These are phyloP conservation scores for Pterocles gutturalis DNA, from an alignment of 2,113 vertebrate species.

Conservation along the genomic window DNA sequence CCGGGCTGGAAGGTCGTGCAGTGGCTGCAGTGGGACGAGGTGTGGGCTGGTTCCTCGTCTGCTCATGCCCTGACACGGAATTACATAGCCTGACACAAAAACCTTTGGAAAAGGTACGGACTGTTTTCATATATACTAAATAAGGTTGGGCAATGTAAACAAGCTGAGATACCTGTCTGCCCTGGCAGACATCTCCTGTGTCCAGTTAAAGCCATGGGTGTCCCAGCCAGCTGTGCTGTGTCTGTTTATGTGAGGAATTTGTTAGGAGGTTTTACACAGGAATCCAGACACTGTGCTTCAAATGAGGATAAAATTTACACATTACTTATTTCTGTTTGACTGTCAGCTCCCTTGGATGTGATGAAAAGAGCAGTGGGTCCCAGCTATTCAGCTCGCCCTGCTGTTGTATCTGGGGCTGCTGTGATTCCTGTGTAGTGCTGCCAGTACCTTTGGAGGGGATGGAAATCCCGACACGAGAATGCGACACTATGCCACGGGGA, in stretches of 20 bases:
- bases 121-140: neutral
- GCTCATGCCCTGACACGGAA: neutral
- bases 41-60: neutral
- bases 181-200: neutral
- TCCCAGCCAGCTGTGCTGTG: neutral
- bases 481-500: fast-evolving
- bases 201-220: neutral
- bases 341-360: neutral
- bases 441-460: conserved; percentile 16
- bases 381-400: neutral
- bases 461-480: neutral
- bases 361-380: conserved; percentile 7
- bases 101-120: neutral
- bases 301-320: neutral
- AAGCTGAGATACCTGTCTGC: neutral
- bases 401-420: conserved; percentile 42
- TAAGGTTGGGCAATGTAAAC: neutral
- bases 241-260: neutral
- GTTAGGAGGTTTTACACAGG: neutral
- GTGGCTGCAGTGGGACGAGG: neutral
- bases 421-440: conserved; percentile 18
- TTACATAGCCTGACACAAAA: neutral
- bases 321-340: neutral
- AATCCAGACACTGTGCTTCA: neutral
- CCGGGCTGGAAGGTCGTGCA: neutral